Evolutionary conservation across 2,113 vertebrate species (phyloP).

Genomic region (Ranitomeya variabilis): DNA sequence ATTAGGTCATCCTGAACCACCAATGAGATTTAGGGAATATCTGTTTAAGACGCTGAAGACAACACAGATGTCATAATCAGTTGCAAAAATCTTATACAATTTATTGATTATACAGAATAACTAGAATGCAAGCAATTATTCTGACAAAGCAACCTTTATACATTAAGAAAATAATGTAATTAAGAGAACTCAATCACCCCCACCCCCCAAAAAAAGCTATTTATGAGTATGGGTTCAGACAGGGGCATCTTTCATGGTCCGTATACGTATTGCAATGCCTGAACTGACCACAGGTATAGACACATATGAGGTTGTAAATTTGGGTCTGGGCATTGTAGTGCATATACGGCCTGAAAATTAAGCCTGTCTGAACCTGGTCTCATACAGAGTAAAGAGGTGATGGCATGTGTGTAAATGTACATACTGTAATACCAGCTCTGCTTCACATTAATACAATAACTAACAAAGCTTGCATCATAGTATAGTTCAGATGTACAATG

Average conservation of each 20-base stretch:
- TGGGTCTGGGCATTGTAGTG: no score
- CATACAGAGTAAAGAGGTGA: not conserved
- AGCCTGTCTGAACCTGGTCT: no score
- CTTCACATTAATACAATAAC: not conserved
- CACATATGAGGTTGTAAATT: no score
- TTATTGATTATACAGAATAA: not conserved
- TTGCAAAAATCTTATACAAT: slow-evolving; percentile 2
- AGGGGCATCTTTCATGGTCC: no score
- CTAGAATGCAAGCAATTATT: not conserved
- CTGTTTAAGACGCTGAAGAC: not conserved
- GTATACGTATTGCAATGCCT: no score
- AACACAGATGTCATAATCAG: not conserved
- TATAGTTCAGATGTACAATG: not conserved
- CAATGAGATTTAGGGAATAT: not conserved
- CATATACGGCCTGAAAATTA: no score
- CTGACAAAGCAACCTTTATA: slow-evolving; percentile 8
- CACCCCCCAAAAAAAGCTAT: no score
- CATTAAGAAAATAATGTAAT: not conserved
- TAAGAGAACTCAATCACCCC: not conserved
- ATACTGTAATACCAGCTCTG: not conserved
- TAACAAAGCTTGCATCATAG: not conserved
- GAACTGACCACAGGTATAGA: no score
- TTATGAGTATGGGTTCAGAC: no score
- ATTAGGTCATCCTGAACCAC: no score
- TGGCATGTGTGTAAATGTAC: not conserved